Base-by-base conservation (phyloP, 2,113 vertebrate species). In the Ibidorhyncha struthersii region DNA sequence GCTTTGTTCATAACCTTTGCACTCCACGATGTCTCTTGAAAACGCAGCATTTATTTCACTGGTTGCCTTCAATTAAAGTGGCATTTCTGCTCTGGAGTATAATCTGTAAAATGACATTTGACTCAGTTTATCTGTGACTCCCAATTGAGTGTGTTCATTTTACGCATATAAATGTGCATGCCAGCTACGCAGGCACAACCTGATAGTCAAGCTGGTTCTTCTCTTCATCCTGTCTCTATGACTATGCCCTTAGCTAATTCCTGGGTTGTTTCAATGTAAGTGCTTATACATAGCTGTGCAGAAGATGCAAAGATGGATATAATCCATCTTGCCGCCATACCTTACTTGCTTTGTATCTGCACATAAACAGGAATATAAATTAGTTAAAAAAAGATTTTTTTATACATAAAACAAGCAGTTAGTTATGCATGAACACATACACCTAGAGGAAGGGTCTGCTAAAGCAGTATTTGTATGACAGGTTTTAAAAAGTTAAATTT, bases 11-110 rank as follows among this genome's bases (percentile, higher is more conserved):
- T 82, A 97, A 97, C 97, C 97, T 93, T 86, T 97, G 91, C 93
- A 96, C 98, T 90, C 95, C 45, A 53, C 94, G 96, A 98, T 94
- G 98, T 98, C 89, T 96, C 55, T 97, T 49, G 77, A 98, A 98
- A 94, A 76, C 59, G 53, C 95, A 95, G 73, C 65, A 94, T 91
- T 65, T 87, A 92, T 97, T 96, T 96, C 52, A 84, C 21, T 93
- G 81, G 78, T 93, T 97, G 93, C 66, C 67, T 96, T 91, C 91
- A 93, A 94, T 97, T 97, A 94, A 95, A 95, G 50, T 62, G 58
- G 77, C 78, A 87, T 87, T 95, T 96, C 91, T 94, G n/a, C 93
- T 95, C 71, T 41, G 38, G 85, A 90, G 67, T 62, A 73, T 89
- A 95, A 96, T 95, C 94, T 86, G 93, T 58, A 96, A 96, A 96